Conservation (phyloP, 1,140 invertebrate genomes). For the Paraescarpia echinospica region DNA sequence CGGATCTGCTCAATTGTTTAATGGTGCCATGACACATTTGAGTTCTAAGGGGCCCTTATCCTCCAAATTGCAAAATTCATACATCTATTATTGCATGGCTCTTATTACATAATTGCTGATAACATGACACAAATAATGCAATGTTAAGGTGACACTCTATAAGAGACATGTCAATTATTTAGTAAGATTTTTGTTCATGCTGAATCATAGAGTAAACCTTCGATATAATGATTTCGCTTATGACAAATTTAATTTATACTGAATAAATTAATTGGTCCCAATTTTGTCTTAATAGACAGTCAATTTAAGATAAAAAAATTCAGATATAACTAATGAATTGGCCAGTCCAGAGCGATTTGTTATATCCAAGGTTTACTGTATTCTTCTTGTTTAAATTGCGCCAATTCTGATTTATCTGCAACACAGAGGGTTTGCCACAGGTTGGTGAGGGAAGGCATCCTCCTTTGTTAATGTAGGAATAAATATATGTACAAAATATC, state of each 20-base stretch:
- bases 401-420: background rate
- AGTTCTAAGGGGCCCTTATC: background rate
- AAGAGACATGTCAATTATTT: background rate
- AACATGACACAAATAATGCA: background rate
- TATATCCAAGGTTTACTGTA: no score
- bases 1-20: background rate
- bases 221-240: no score
- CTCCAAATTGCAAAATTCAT: background rate
- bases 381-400: no score
- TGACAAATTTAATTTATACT: no score
- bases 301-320: no score
- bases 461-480: background rate
- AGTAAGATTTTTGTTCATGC: background rate
- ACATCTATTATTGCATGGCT: background rate
- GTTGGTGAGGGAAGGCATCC: background rate
- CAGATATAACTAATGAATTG: no score
- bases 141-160: background rate
- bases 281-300: no score
- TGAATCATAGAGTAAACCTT: no score
- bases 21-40: background rate
- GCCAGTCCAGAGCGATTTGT: no score
- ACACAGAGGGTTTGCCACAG: background rate
- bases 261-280: no score
- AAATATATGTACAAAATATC: no score
- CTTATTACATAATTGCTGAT: background rate